Evolutionary conservation across 2,888 invertebrate genomes (phyloP), one percentile per base, ranked within the genome.

Genomic region (Mamestra brassicae): DNA sequence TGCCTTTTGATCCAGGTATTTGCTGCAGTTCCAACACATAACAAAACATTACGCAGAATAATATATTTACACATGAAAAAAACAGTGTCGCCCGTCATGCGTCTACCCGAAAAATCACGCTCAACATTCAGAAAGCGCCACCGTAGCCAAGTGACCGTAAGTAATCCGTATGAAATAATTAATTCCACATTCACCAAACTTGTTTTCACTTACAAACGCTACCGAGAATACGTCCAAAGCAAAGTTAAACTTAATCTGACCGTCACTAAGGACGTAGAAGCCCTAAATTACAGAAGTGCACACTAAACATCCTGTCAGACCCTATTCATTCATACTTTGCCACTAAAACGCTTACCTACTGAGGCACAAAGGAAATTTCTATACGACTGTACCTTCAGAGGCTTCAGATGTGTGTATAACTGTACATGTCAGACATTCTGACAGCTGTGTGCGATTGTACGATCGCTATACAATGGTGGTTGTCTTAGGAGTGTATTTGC

Each of bases 251-350:
- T 80, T 74, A 81, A 81, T 83, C 85, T 84, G 78, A 83, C 86
- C 76, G 76, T 76, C 78, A 77, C 82, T 75, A 81, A 83, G 79
- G 81, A 88, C 84, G 76, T 85, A 78, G 83, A 87, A 87, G 83
- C 84, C 81, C 83, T 86, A 89, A 89, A 90, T 90, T 90, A 88
- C 86, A 89, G 85, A 85, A 89, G 87, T 91, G 88, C 89, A 85
- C 83, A 82, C 88, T 89, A 90, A 90, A 90, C 89, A 83, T 85
- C 85, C 90, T 89, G 92, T 92, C 92, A 91, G 89, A 91, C 92
- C 92, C 92, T 91, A 90, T 90, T 92, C 92, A 91, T 89, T 92
- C 92, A 91, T 89, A 89, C 86, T 88, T 87, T 84, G 83, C 88
- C 83, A 84, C 86, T 87, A 84, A 89, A 89, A 83, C 83, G 90